Evolutionary conservation across 1,140 invertebrate species (phyloP).

Genomic region (Drosophila persimilis): DNA sequence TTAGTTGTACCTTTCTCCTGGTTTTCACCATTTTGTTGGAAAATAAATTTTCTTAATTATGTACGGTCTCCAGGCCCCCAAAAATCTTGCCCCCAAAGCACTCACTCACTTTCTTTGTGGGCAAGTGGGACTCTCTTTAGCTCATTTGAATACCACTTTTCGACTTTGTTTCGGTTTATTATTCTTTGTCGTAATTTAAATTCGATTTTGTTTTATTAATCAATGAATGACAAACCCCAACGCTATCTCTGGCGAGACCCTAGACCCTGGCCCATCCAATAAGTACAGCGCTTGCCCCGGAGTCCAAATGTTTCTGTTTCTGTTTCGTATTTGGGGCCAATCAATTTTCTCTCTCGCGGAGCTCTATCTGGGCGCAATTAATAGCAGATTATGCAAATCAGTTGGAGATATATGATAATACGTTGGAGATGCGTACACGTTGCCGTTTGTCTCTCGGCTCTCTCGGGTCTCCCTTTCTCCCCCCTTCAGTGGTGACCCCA

Average conservation of each 20-base stretch:
- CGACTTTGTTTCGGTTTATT: slow-evolving; percentile 7
- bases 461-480: too few species aligned
- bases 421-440: slow-evolving; percentile 15
- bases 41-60: slow-evolving; percentile 26
- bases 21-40: background rate
- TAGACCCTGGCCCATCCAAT: background rate
- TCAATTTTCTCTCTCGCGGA: slow-evolving; percentile 8
- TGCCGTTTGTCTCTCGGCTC: slow-evolving; percentile 37
- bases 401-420: slow-evolving; percentile 46
- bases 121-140: slow-evolving; percentile 22
- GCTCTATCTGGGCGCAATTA: slow-evolving; percentile 71
- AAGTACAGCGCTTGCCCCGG: slow-evolving; percentile 37
- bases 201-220: slow-evolving; percentile 59
- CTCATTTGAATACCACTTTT: slow-evolving; percentile 50
- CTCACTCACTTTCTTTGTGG: slow-evolving; percentile 33
- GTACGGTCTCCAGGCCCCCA: background rate
- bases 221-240: slow-evolving; percentile 34
- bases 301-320: slow-evolving; percentile 65
- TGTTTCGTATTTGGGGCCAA: slow-evolving; percentile 63
- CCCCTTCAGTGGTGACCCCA: slow-evolving; percentile 11
- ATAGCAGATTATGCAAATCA: slow-evolving; percentile 80
- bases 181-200: slow-evolving; percentile 44
- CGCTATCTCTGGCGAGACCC: too few species aligned
- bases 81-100: background rate
- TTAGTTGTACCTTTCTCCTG: too few species aligned